Conservation (phyloP, 2,113 vertebrate species). For the Stomatorhinus ivindoensis region DNA sequence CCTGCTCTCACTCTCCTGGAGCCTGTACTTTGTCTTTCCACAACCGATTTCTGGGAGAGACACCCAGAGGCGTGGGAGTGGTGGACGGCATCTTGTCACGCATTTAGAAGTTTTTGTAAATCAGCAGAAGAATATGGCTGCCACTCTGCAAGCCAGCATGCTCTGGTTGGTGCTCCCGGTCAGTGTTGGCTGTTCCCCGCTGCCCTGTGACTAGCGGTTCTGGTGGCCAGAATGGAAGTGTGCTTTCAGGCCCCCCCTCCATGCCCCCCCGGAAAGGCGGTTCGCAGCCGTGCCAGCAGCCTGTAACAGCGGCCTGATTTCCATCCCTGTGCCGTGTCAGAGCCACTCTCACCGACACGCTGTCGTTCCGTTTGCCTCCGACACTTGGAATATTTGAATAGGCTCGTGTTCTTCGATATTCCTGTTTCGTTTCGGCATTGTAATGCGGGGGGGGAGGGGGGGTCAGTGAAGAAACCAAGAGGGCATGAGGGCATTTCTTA, state of each 20-base stretch:
- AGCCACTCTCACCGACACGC: background rate
- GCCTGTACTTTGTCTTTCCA: background rate
- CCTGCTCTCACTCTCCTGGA: background rate
- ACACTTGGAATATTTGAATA: conserved; percentile 7
- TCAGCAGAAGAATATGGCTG: conserved; percentile 25
- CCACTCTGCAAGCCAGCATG: conserved; percentile 38
- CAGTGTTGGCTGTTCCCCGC: conserved; percentile 33
- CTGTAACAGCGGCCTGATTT: background rate
- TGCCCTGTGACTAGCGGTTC: conserved; percentile 22
- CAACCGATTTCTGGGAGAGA: background rate
- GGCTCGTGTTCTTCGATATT: background rate
- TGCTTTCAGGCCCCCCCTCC: conserved; percentile 33
- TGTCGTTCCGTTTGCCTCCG: background rate
- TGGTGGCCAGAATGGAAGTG: background rate
- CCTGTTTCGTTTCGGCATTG: background rate
- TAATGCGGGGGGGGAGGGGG: background rate
- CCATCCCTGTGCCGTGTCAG: background rate
- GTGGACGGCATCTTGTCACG: background rate
- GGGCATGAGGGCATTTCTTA: background rate
- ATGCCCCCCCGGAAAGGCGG: conserved; percentile 54
- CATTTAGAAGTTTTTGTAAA: conserved; percentile 19
- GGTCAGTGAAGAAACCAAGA: background rate
- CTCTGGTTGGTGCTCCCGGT: conserved; percentile 37
- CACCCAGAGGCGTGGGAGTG: background rate
- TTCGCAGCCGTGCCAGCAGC: conserved; percentile 1